Evolutionary conservation across 2,888 invertebrate species (phyloP), one percentile per base, ranked within the genome.

Genomic region (Plebejus anna): DNA sequence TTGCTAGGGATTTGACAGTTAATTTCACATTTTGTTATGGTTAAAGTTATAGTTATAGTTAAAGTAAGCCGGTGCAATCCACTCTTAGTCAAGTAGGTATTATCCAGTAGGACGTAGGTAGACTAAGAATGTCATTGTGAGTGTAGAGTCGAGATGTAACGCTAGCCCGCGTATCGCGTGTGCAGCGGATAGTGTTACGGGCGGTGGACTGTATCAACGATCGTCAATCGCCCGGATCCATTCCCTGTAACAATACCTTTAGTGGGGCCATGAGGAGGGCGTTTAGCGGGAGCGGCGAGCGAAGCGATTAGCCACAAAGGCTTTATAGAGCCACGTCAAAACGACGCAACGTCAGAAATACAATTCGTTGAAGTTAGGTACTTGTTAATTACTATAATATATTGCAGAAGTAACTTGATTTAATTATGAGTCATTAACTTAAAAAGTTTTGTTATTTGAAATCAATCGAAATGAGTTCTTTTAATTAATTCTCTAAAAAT

Each of bases 231-330:
- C 83, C 87, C 87, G 87, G 91, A 92, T 93, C 89, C 90, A 92
- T 92, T 93, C 89, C 92, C 87, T 91, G 92, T 91, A 92, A 93
- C 92, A 90, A 93, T 92, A 92, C 90, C 91, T 90, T 82, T 81
- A 79, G 84, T 84, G 81, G 79, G 83, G 91, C 89, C 82, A 82
- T 38, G 57, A 82, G 76, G 80, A 2, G 0, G 70, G 85, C 86
- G 84, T 38, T 70, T 6, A 36, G 81, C 80, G 78, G 61, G 76
- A 79, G 80, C 81, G 80, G 28, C 4, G 0, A 7, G n/a, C 11
- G 51, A 13, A 9, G 13, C 59, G 59, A 59, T 47, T 42, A 42
- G 42, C 42, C 42, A 42, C 42, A 42, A 42, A 42, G 42, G 42
- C 9, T 42, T 32, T 42, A 2, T 9, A 47, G 47, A 47, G 9